A percentile compares a stretch with the other conserved stretches of the same genome.
Conservation (phyloP, 2,888 invertebrate species). For the Amphipyra berbera region DNA sequence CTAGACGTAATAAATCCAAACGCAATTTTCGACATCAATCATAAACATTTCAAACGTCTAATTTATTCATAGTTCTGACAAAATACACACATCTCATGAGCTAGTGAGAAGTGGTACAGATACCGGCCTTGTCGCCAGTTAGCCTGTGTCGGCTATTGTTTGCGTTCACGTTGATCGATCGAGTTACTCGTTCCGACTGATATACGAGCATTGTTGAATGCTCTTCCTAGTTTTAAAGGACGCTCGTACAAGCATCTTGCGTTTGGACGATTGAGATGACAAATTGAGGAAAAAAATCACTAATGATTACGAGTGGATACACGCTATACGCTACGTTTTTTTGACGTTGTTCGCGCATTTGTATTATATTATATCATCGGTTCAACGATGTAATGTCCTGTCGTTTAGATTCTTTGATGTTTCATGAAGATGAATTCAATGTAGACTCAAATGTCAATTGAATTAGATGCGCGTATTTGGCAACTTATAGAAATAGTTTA, state of each 20-base stretch:
- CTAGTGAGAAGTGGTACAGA: slow-evolving; percentile 57
- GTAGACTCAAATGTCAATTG: too few relatives aligned
- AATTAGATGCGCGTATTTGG: too few relatives aligned
- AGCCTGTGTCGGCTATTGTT: slow-evolving; percentile 39
- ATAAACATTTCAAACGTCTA: slow-evolving; percentile 25
- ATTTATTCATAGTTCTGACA: slow-evolving; percentile 43
- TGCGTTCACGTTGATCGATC: slow-evolving; percentile 59
- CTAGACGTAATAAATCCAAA: slow-evolving; percentile 14
- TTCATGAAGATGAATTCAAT: too few relatives aligned
- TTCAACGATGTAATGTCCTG: neutral
- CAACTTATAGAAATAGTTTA: too few relatives aligned
- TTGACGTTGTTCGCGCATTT: slow-evolving; percentile 9
- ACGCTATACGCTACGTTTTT: neutral
- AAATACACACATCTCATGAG: slow-evolving; percentile 34
- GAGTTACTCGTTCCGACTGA: slow-evolving; percentile 46
- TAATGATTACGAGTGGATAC: slow-evolving; percentile 11
- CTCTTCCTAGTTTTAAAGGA: slow-evolving; percentile 55
- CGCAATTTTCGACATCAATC: slow-evolving; percentile 24
- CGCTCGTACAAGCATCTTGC: slow-evolving; percentile 20
- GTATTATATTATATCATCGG: slow-evolving; percentile 1
- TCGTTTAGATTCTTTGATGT: neutral
- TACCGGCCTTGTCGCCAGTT: slow-evolving; percentile 61
- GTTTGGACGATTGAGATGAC: slow-evolving; percentile 33
- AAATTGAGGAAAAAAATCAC: slow-evolving; percentile 28
- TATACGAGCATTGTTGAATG: slow-evolving; percentile 41